Conservation (phyloP, 2,113 vertebrate genomes). For the Strix aluco region DNA sequence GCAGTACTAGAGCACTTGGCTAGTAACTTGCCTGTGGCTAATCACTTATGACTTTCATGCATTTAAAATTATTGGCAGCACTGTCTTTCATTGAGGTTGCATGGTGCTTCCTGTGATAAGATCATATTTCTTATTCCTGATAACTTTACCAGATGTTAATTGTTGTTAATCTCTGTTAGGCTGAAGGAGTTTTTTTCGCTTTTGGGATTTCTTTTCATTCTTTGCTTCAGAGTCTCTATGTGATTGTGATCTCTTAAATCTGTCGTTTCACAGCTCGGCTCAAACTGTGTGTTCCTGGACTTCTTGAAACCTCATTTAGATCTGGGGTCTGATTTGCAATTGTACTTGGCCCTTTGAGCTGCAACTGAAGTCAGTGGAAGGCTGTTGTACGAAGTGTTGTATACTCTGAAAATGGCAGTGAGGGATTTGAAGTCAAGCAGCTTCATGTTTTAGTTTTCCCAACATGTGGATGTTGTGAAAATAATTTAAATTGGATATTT, state of each 20-base stretch:
- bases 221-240: background rate
- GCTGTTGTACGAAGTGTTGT: background rate
- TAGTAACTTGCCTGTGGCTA: background rate
- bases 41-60: background rate
- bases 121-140: background rate
- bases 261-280: background rate
- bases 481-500: background rate
- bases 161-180: background rate
- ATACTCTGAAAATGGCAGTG: background rate
- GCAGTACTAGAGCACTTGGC: background rate
- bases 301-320: constrained; percentile 36
- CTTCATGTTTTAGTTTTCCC: background rate
- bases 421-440: background rate
- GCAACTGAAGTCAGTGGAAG: background rate
- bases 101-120: constrained; percentile 44
- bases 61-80: background rate
- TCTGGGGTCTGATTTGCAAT: background rate
- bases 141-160: constrained; percentile 24
- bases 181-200: background rate
- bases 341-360: background rate
- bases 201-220: background rate
- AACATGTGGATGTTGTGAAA: background rate
- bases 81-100: background rate
- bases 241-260: background rate
- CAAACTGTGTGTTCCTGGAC: background rate